Evolutionary conservation across 2,797 vertebrate species (phyloP).

Genomic region (Todus mexicanus): DNA sequence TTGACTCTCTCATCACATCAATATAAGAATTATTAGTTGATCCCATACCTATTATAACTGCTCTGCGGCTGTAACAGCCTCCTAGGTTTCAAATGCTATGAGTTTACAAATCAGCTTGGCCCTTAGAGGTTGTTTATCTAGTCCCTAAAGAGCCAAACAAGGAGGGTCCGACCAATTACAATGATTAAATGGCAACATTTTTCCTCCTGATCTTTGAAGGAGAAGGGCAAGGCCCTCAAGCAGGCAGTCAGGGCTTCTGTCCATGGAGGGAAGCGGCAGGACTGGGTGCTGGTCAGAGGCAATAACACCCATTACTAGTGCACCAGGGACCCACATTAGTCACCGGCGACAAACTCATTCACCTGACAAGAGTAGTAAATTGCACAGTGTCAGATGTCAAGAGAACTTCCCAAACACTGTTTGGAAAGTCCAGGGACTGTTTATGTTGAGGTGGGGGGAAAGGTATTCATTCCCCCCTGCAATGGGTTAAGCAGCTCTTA

Average conservation of each 20-base stretch:
- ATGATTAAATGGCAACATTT: background rate
- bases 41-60: background rate
- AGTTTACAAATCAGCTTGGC: background rate
- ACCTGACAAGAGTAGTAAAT: constrained; percentile 28
- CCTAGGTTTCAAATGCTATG: background rate
- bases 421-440: constrained; percentile 13
- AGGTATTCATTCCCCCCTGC: background rate
- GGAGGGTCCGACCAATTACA: background rate
- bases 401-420: constrained; percentile 26
- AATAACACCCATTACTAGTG: background rate
- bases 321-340: rapidly evolving
- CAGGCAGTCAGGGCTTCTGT: background rate
- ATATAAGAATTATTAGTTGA: background rate
- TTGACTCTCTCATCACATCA: background rate
- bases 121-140: background rate
- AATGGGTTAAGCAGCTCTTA: constrained; percentile 53
- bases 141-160: background rate
- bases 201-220: background rate
- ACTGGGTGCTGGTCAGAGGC: no score
- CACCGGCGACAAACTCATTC: background rate
- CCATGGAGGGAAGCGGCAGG: background rate
- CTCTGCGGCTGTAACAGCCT: background rate
- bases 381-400: constrained; percentile 46
- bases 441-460: background rate
- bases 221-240: background rate